Conservation (phyloP, 2,888 invertebrate genomes). For the Dasypolia templi region DNA sequence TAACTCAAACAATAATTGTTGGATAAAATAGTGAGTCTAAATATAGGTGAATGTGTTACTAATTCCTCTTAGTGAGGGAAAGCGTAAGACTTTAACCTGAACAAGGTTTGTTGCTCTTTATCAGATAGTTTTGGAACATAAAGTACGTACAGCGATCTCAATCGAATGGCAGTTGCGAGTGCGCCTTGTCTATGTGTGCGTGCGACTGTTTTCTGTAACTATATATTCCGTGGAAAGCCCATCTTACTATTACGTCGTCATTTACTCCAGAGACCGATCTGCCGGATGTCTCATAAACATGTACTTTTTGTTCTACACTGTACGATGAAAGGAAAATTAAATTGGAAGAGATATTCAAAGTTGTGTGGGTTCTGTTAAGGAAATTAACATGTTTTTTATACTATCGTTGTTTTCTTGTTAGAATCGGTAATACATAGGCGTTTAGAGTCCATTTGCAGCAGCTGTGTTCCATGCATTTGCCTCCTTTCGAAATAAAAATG, state of each 20-base stretch:
- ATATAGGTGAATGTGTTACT: background rate
- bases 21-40: background rate
- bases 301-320: constrained; percentile 42
- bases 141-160: background rate
- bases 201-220: constrained; percentile 17
- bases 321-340: constrained; percentile 46
- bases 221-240: background rate
- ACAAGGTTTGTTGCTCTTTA: background rate
- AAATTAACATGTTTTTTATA: constrained; percentile 5
- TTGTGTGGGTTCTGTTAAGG: constrained; percentile 28
- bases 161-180: background rate
- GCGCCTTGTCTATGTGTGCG: too few species aligned
- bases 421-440: background rate
- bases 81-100: background rate
- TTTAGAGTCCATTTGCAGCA: too few species aligned
- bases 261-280: constrained; percentile 55
- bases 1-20: background rate
- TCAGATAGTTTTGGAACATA: background rate
- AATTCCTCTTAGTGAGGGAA: background rate
- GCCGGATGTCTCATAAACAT: constrained; percentile 61
- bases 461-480: background rate
- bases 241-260: constrained; percentile 48
- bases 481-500: background rate
- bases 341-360: constrained; percentile 27
- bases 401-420: too few species aligned